Base-by-base conservation (phyloP, 2,888 invertebrate genomes). In the Drosophila demipolita region DNA sequence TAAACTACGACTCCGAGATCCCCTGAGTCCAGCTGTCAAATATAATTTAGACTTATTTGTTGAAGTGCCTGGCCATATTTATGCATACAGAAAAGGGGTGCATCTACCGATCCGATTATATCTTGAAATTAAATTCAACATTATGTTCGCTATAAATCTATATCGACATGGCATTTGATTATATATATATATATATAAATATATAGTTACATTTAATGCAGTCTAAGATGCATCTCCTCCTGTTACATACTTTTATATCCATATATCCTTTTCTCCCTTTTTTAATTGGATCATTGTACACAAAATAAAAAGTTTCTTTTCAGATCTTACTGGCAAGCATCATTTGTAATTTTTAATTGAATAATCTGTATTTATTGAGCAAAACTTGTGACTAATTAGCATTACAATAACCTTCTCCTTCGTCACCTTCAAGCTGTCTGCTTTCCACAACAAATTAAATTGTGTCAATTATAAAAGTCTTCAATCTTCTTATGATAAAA, bases 401-500 rank as follows among this genome's bases (percentile, higher is more conserved):
- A 17, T 36, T 12, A 38, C 15, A 5, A 54, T 15, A 20, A 35
- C 1, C 11, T 23, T 17, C 17, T 36, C 5, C 53, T 6, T 6
- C 5, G 5, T 26, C 7, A 4, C 26, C 11, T 17, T 26, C 36
- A 36, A 9, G 1, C 36, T n/a, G 12, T 6, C 8, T 17, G 8
- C 3, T 38, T 26, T 54, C 3, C 26, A 40, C n/a, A 20, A 15
- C 15, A 57, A 32, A 20, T 40, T n/a, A 20, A 57, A 20, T 57
- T 40, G 20, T 38, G 15, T 35, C 23, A 49, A 49, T 65, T 15
- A 50, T 33, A n/a, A 23, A 12, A 20, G 26, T 66, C 20, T 40
- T 65, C 26, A 66, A 40, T 66, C 26, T 38, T 66, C 23, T 50
- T 20, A 17, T 20, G 12, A 26, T 12, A 33, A 35, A 35, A 29